Evolutionary conservation across 2,888 invertebrate genomes (phyloP), one percentile per base, ranked within the genome.

Genomic region (Orchestes rusci): DNA sequence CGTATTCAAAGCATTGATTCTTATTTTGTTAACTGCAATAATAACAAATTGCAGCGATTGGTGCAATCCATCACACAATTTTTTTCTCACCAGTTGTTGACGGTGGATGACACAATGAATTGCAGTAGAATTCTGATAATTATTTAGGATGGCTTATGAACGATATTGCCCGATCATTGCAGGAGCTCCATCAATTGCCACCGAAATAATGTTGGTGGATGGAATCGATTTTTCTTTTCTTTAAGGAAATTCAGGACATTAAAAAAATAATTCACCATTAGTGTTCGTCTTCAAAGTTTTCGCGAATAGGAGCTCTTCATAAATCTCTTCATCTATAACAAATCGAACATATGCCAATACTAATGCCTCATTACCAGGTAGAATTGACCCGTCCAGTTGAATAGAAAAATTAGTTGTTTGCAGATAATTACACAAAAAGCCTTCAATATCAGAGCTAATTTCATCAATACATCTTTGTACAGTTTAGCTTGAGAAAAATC

Each of bases 251-350:
- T 34, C 17, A 28, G 16, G 5, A 28, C 23, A 5, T 30, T 37
- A n/a, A 8, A 37, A 37, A 10, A 15, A 29, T 5, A 27, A 37
- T 27, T 37, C 31, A 13, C 39, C 30, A 15, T 39, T 39, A 39
- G 39, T 36, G 34, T 35, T 32, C 4, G 34, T 36, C 15, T 31
- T 17, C 17, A 38, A 40, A 38, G n/a, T 38, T 40, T n/a, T 37
- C 4, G 30, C 30, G n/a, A 30, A 30, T 4, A 13, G 32, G 16
- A 32, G 50, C 49, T 57, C 57, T 60, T 60, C 57, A 38, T 56
- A 45, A 42, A 58, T 61, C 56, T 62, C 55, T 60, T 62, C 44
- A 44, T 57, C 55, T 55, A 69, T 69, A 80, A 58, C 77, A 58
- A 58, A 61, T 28, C 54, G 51, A 45, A 63, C 57, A 54, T 60